Evolutionary conservation across 2,113 vertebrate genomes (phyloP).

Genomic region (Diadophis punctatus): DNA sequence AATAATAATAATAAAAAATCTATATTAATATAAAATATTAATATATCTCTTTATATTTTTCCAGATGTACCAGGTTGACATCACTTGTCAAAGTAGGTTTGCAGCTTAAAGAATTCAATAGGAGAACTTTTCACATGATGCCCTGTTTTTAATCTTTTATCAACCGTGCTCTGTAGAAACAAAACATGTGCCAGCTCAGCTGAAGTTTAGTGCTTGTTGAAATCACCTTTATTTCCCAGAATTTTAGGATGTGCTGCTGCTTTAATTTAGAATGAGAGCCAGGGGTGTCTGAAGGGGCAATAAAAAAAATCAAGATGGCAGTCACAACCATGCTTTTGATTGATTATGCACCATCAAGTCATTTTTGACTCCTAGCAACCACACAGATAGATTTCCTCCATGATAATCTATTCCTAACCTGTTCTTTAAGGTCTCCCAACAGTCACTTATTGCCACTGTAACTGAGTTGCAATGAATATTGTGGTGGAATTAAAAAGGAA

Average conservation of each 20-base stretch:
- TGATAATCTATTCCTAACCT: neutral
- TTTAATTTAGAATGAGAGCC: neutral
- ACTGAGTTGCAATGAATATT: neutral
- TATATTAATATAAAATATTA: too few relatives aligned
- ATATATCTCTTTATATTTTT: neutral
- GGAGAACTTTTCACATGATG: neutral
- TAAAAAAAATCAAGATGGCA: neutral
- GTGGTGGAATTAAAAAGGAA: neutral
- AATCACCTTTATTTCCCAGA: neutral
- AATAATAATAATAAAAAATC: too few relatives aligned
- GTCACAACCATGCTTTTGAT: neutral
- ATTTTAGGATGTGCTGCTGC: neutral
- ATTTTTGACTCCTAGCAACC: neutral
- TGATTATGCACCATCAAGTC: neutral
- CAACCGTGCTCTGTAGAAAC: neutral
- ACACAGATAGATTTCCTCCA: neutral
- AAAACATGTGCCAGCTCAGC: neutral
- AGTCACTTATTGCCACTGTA: neutral
- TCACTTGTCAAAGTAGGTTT: neutral
- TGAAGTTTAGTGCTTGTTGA: neutral
- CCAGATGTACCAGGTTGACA: neutral
- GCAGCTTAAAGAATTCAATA: neutral
- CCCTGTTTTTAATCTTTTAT: neutral
- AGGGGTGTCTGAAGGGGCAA: neutral
- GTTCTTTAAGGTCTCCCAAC: neutral